Evolutionary conservation across 2,113 vertebrate genomes (phyloP).

Genomic region (Panurus biarmicus): DNA sequence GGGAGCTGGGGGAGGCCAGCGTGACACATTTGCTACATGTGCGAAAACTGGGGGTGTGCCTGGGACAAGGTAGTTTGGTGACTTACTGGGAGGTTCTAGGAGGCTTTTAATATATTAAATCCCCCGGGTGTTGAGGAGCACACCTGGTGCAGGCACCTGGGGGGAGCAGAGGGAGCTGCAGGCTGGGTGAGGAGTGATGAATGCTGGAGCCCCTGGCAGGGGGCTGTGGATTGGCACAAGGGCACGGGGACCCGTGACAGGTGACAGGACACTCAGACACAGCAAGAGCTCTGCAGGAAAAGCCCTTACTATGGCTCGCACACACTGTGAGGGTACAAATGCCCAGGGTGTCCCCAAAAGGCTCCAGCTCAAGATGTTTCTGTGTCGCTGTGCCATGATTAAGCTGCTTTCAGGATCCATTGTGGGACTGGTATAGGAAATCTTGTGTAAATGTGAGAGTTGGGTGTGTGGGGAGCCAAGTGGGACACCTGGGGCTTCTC

Average conservation of each 20-base stretch:
- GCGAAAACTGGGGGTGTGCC: not conserved
- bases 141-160: not conserved
- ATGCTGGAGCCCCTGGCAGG: not conserved
- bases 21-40: too few relatives aligned
- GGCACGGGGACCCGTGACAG: not conserved
- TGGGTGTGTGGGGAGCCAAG: not conserved
- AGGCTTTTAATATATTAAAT: not conserved
- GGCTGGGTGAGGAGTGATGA: not conserved
- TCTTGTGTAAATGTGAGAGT: not conserved
- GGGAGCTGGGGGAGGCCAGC: rapidly evolving
- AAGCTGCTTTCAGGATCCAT: not conserved
- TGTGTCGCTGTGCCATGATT: not conserved
- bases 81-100: not conserved
- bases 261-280: not conserved
- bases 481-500: not conserved
- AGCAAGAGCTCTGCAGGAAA: not conserved
- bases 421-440: too few relatives aligned
- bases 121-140: not conserved
- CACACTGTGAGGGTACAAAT: not conserved
- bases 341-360: not conserved
- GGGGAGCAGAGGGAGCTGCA: not conserved
- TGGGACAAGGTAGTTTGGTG: not conserved
- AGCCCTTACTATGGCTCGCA: not conserved
- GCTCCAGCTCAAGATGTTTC: not conserved
- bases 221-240: not conserved